Conservation (phyloP, 2,797 vertebrate species). For the Xerus rutilus region DNA sequence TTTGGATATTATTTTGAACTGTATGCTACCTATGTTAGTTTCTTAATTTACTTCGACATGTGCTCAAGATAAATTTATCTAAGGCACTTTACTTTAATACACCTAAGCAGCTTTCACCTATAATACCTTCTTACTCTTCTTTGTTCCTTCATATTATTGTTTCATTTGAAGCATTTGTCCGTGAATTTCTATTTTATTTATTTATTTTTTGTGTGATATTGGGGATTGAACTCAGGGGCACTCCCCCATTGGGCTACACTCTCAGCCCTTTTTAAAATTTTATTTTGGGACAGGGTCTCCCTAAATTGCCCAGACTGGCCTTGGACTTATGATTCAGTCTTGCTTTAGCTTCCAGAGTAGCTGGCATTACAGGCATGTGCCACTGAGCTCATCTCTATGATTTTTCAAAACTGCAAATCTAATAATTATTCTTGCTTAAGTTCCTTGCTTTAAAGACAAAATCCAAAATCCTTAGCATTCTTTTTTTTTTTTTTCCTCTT, state of each 20-base stretch:
- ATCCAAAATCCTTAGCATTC: neutral
- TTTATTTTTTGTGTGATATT: too few species aligned
- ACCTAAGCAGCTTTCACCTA: neutral
- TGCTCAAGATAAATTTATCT: neutral
- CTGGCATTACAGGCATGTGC: too few species aligned
- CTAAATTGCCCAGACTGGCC: too few species aligned
- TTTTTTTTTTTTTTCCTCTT: neutral
- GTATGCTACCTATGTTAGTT: neutral
- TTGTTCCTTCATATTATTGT: neutral
- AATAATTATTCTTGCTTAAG: neutral
- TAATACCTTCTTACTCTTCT: neutral
- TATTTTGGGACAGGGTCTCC: too few species aligned
- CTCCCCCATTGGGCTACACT: too few species aligned
- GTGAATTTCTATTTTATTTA: neutral
- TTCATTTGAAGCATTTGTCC: constrained; percentile 31
- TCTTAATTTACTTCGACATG: neutral
- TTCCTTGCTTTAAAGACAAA: neutral
- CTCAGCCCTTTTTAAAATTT: too few species aligned
- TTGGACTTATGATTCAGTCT: too few species aligned
- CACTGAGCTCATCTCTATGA: neutral
- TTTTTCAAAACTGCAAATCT: constrained; percentile 29
- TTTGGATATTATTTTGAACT: neutral
- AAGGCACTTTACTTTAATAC: constrained; percentile 4
- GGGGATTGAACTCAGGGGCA: too few species aligned
- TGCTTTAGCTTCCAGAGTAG: too few species aligned